Conservation (phyloP, 2,888 invertebrate genomes). For the Drosophila anomalipes region DNA sequence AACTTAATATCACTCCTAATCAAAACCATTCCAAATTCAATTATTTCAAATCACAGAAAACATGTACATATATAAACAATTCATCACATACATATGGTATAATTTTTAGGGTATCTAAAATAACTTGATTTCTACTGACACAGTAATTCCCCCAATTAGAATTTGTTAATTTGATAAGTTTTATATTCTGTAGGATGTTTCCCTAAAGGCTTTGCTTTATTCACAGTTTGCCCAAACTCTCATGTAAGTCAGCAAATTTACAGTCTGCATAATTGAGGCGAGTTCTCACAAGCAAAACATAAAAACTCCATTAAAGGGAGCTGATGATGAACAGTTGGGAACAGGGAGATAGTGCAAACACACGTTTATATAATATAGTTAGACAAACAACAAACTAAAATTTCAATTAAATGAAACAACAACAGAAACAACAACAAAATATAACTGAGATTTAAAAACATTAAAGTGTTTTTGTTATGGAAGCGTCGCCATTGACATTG, state of each 20-base stretch:
- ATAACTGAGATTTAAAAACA: slow-evolving; percentile 10
- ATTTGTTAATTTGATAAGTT: background rate
- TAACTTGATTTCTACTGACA: background rate
- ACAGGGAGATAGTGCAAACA: slow-evolving; percentile 2
- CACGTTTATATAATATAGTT: slow-evolving; percentile 55
- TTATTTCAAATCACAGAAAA: background rate
- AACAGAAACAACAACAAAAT: slow-evolving; percentile 9
- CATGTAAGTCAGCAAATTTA: slow-evolving; percentile 30
- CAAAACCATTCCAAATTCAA: background rate
- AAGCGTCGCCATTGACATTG: slow-evolving; percentile 41
- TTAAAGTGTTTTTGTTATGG: slow-evolving; percentile 11
- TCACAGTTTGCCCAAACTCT: slow-evolving; percentile 24
- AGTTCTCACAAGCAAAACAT: slow-evolving; percentile 51
- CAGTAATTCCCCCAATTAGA: background rate
- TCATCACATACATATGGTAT: background rate
- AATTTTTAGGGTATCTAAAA: background rate
- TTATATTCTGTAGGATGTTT: background rate
- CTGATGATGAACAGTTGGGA: background rate
- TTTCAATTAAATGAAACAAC: slow-evolving; percentile 48
- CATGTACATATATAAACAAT: background rate
- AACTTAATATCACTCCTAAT: background rate
- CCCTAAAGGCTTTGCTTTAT: slow-evolving; percentile 3
- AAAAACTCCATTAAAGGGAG: slow-evolving; percentile 65
- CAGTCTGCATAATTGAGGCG: slow-evolving; percentile 64
- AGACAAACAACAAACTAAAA: slow-evolving; percentile 49